Conservation (phyloP, 2,797 vertebrate genomes). For the Petrocephalus sullivani region DNA sequence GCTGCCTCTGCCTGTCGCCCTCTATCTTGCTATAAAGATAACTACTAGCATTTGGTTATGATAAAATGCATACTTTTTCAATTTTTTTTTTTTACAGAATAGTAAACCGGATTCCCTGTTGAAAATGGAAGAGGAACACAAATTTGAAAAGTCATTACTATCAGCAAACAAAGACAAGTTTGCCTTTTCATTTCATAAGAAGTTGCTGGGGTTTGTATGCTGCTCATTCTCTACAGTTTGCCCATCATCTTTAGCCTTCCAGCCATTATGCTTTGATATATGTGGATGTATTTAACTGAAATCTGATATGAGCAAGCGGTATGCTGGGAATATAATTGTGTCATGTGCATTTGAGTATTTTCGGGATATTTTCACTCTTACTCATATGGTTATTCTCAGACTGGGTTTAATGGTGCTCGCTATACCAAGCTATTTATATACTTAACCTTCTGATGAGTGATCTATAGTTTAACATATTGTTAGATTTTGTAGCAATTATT, state of each 20-base stretch:
- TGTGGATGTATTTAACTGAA: constrained; percentile 9
- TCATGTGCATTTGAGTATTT: background rate
- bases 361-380: background rate
- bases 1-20: background rate
- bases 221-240: background rate
- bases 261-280: background rate
- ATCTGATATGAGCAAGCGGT: background rate
- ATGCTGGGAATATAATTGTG: background rate
- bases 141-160: constrained; percentile 76
- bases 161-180: constrained; percentile 86
- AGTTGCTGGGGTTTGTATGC: constrained; percentile 75
- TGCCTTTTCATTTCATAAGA: constrained; percentile 88
- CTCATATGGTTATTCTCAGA: background rate
- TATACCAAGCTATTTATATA: background rate
- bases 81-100: constrained; percentile 69
- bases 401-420: background rate
- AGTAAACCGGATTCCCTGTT: constrained; percentile 96
- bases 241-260: background rate
- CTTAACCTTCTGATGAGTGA: background rate
- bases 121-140: constrained; percentile 97
- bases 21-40: background rate
- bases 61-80: constrained; percentile 26
- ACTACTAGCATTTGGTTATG: background rate
- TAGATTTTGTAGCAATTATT: background rate
- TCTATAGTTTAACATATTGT: background rate